phyloP scores from a whole-genome alignment of 2,888 invertebrate species.

The Leptopilina drosophilae region DNA sequence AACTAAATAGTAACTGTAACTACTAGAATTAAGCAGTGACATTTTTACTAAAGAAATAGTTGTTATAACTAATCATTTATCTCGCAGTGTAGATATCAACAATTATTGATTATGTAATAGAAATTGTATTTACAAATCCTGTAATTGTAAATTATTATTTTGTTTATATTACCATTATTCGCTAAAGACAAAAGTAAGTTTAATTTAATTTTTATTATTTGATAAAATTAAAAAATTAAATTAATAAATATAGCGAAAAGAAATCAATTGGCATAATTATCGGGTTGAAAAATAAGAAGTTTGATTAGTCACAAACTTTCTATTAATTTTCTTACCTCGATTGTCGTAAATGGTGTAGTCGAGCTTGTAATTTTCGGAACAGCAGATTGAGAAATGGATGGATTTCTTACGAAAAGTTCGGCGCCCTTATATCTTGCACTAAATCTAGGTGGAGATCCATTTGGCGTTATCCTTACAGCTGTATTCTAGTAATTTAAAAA shows the following conservation, averaged over 20 bases:
- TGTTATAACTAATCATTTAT: no score
- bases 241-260: not conserved
- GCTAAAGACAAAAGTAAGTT: no score
- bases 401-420: constrained; percentile 71
- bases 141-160: not conserved
- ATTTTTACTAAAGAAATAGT: no score
- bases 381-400: constrained; percentile 66
- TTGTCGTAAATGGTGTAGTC: constrained; percentile 65
- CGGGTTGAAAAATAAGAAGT: constrained; percentile 35
- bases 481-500: constrained; percentile 64
- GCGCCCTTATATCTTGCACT: constrained; percentile 74
- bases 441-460: constrained; percentile 70
- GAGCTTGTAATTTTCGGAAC: constrained; percentile 67
- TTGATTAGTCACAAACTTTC: constrained; percentile 14
- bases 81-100: no score
- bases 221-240: not conserved
- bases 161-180: no score
- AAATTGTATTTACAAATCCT: not conserved
- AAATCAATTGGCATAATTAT: not conserved
- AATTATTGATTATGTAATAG: no score
- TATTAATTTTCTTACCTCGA: constrained; percentile 66
- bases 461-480: constrained; percentile 69
- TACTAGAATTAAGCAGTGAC: no score
- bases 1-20: no score
- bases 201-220: no score